A percentile compares a stretch with the other conserved stretches of the same genome.
Conservation (phyloP, 2,888 invertebrate species). For the Lycocerus yunnanus region DNA sequence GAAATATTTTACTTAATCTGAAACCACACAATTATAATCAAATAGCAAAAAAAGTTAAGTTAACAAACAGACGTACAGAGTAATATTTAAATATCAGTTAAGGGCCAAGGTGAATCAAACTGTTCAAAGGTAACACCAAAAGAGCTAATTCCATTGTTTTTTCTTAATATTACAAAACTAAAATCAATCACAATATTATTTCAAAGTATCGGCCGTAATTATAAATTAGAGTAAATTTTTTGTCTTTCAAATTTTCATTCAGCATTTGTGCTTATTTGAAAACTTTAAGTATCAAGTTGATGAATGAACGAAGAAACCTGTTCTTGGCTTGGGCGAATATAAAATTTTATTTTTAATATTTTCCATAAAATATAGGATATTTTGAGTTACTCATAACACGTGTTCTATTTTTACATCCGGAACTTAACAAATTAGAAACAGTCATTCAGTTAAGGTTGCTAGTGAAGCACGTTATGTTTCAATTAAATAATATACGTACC, state of each 20-base stretch:
- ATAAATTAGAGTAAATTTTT: neutral
- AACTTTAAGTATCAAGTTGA: neutral
- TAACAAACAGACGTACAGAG: too few species aligned
- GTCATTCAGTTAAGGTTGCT: conserved; percentile 15
- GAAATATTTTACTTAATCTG: too few species aligned
- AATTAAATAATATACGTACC: neutral
- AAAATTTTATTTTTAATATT: neutral
- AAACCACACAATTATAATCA: too few species aligned
- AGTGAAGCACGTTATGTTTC: neutral
- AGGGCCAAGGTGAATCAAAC: too few species aligned
- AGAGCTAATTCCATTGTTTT: too few species aligned
- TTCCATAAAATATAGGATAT: neutral
- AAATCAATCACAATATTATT: neutral
- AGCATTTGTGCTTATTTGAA: neutral
- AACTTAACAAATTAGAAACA: conserved; percentile 27
- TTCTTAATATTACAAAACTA: too few species aligned
- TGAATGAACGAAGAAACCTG: neutral
- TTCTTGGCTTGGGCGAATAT: neutral
- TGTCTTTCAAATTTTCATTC: neutral
- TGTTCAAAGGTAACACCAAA: too few species aligned
- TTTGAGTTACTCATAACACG: neutral
- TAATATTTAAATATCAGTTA: too few species aligned
- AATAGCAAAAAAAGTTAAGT: too few species aligned
- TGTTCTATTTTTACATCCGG: conserved; percentile 24
- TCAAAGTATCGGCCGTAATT: neutral